phyloP scores from a whole-genome alignment of 2,797 vertebrate genomes.

The Semaprochilodus insignis region DNA sequence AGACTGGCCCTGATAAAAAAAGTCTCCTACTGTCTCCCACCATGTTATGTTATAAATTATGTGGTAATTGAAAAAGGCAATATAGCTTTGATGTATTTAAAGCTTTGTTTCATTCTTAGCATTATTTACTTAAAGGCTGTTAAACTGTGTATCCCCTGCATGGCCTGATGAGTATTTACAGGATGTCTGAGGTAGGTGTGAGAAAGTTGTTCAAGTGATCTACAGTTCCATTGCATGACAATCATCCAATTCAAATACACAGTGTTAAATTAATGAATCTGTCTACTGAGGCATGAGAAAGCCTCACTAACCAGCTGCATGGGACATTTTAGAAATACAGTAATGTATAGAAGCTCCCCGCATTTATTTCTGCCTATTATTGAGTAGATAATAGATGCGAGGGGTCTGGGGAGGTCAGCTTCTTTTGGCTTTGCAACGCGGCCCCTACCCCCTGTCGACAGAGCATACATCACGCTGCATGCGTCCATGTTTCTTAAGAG shows the following conservation, averaged over 20 bases:
- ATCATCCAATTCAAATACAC: neutral
- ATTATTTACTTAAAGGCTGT: neutral
- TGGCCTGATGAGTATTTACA: neutral
- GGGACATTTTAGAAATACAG: constrained; percentile 19
- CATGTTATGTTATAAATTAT: neutral
- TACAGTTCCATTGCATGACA: neutral
- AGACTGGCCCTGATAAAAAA: constrained; percentile 21
- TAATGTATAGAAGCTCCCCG: constrained; percentile 14
- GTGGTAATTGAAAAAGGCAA: neutral
- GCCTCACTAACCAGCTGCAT: constrained; percentile 13
- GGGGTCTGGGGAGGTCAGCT: constrained; percentile 42
- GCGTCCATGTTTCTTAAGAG: constrained; percentile 70
- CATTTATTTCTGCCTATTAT: neutral
- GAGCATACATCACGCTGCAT: constrained; percentile 71
- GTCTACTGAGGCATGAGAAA: constrained; percentile 15
- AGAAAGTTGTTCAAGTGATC: neutral
- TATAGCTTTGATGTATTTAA: neutral
- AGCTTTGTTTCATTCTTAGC: neutral
- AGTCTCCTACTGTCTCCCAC: neutral
- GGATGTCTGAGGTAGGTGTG: neutral
- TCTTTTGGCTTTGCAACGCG: constrained; percentile 60
- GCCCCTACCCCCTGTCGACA: constrained; percentile 51
- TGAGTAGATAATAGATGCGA: constrained; percentile 5
- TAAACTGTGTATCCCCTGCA: neutral
- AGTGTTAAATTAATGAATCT: neutral